These are phyloP conservation scores for Bucorvus abyssinicus DNA, from an alignment of 2,797 vertebrate species.

Conservation along the genomic window DNA sequence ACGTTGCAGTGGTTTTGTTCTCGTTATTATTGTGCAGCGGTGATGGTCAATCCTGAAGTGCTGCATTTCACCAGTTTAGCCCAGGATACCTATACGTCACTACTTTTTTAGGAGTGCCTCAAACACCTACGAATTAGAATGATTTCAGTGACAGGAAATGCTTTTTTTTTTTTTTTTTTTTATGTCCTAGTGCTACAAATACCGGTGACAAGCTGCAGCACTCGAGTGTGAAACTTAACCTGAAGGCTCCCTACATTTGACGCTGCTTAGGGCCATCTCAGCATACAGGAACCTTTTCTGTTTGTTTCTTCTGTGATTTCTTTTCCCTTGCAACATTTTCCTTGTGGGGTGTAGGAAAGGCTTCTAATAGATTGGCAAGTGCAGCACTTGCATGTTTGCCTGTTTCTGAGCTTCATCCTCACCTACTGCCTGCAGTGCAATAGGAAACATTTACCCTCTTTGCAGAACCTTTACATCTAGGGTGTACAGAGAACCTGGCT, in stretches of 20 bases:
- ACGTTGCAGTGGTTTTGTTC: background rate
- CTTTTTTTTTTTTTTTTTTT: background rate
- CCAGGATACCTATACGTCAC: background rate
- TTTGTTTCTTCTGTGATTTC: background rate
- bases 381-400: rapidly evolving
- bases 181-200: background rate
- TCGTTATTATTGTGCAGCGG: background rate
- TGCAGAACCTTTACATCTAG: background rate
- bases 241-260: background rate
- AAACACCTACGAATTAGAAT: background rate
- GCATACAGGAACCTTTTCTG: background rate
- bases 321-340: background rate
- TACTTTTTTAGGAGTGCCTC: background rate
- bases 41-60: background rate
- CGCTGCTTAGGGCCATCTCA: background rate
- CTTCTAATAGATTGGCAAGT: background rate
- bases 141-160: background rate
- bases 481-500: background rate
- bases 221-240: background rate
- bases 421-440: background rate
- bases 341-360: background rate
- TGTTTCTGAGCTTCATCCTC: background rate
- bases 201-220: background rate
- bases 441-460: background rate
- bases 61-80: background rate